Base-by-base conservation (phyloP, 1,140 invertebrate genomes). In the Papilio helenus region DNA sequence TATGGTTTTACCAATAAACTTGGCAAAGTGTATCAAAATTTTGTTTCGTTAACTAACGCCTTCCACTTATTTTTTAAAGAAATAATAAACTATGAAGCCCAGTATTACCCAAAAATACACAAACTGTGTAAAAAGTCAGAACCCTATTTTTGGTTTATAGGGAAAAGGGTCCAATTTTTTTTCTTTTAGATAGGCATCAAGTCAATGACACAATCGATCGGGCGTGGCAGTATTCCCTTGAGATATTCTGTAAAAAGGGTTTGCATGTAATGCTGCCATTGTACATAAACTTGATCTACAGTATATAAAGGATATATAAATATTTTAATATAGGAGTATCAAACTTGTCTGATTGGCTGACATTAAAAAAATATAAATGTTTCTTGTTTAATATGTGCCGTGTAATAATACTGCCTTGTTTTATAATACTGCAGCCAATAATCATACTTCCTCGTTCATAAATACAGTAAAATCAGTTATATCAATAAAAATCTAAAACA, bases 161-260 rank as follows among this genome's bases (percentile, higher is more conserved):
- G 26, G 3, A 5, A 16, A 29, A 29, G 26, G 61, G 61, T 68
- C 26, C 14, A 65, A 10, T 0, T 5, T 65, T 65, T 14, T 65
- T 65, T 34, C 4, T 29, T 65, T 34, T 29, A 72, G 73, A 79
- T 26, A 29, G 77, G 73, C 34, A n/a, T n/a, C 49, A 80, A 88
- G 80, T 86, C 84, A 88, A 87, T 90, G 86, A 73, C 80, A 86
- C 87, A 81, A 90, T 88, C 79, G 81, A 8, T 49, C 81, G 85
- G 87, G 86, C 84, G 85, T 84, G 79, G 83, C 82, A 20, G 16
- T 9, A 34, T 16, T 68, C 61, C 9, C 71, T 80, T 84, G 83
- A 83, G 82, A 81, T 72, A 42, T 5, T 14, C 51, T 18, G 12
- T n/a, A n/a, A 3, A 29, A 80, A 85, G 82, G 82, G 81, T 79